Percentiles rank a stretch among this genome's conserved stretches.
These are phyloP conservation scores for Neosilurus mollespiculum DNA, from an alignment of 2,797 vertebrate species.

Conservation along the genomic window DNA sequence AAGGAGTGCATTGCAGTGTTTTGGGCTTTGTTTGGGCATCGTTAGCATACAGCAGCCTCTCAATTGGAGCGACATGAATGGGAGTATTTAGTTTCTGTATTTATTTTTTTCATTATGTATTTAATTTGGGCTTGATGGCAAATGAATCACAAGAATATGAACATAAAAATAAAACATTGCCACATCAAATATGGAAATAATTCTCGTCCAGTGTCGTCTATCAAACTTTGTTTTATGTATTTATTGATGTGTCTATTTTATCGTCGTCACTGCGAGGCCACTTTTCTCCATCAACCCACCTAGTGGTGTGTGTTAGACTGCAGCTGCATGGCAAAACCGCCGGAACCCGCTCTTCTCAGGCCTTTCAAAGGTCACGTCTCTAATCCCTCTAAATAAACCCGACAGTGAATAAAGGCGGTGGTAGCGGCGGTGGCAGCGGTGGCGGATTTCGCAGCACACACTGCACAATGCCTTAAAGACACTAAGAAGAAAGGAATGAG, in stretches of 20 bases:
- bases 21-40: conserved; percentile 2
- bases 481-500: conserved; percentile 51
- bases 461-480: conserved; percentile 49
- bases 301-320: conserved; percentile 66
- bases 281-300: conserved; percentile 64
- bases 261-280: not conserved
- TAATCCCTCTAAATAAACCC: conserved; percentile 74
- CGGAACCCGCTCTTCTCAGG: conserved; percentile 63
- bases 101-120: not conserved
- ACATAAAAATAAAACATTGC: not conserved
- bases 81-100: not conserved
- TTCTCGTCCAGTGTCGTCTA: not conserved
- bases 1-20: not conserved
- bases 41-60: not conserved
- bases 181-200: not conserved
- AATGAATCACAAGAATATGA: not conserved
- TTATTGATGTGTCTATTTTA: not conserved
- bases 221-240: not conserved
- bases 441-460: conserved; percentile 53
- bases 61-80: not conserved
- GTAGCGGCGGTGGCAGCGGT: not conserved
- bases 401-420: conserved; percentile 60
- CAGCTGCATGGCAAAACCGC: conserved; percentile 58
- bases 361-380: conserved; percentile 76
- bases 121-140: not conserved